Evolutionary conservation across 1,140 invertebrate genomes (phyloP), one percentile per base, ranked within the genome.

Genomic region (Drosophila mauritiana): DNA sequence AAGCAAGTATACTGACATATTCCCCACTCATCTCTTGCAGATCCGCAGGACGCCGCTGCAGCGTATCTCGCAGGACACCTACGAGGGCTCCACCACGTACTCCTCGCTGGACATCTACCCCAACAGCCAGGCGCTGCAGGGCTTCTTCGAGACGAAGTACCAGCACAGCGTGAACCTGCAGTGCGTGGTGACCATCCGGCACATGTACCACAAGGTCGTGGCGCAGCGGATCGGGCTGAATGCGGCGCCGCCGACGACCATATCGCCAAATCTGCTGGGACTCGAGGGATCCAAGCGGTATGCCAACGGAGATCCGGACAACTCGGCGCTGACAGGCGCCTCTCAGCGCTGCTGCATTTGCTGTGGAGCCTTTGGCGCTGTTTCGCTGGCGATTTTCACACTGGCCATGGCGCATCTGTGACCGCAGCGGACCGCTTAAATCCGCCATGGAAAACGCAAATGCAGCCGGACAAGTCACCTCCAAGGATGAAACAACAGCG

Each of bases 251-350:
- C 84, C 84, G 4, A 92, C 91, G 37, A 92, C 92, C 42, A 89
- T 90, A 57, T 92, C 91, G 40, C 92, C 92, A 31, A 92, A 92
- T 69, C 72, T 92, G 15, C 61, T 92, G 25, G 91, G 91, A 5
- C 85, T 92, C 0, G 92, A 92, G 55, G 91, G 91, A 13, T 91
- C 90, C 22, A 92, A 91, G 67, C 80, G 85, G 25, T 83, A 84
- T 54, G 82, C 74, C 39, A 92, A 91, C 58, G 91, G 91, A 17
- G 91, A 92, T 80, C 92, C 92, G 20, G 92, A 92, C 53, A 92
- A 92, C 43, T 92, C 92, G 27, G 86, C 92, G 12, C 73, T 92
- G 1, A 92, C 91, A 17, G 91, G 91, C 17, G 74, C 84, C 36
- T 86, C 83, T 1, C 85, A 89, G 48, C 64, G 64, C 15, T 68